phyloP scores from a whole-genome alignment of 37 sponge, comb jelly and placozoan genomes.

The Axinella damicornis region DNA sequence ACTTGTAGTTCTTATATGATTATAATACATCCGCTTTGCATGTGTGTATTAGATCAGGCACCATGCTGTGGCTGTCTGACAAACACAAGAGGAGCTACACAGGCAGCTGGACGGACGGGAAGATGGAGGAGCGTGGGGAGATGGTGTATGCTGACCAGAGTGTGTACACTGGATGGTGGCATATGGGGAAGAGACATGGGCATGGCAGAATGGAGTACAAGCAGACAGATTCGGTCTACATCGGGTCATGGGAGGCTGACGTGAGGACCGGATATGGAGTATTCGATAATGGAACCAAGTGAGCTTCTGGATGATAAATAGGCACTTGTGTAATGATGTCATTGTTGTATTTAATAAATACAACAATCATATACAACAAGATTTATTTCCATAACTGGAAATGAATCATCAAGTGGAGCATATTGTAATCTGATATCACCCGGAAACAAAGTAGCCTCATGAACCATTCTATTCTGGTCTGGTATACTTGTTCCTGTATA shows the following conservation, averaged over 20 bases:
- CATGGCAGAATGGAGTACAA: slow-evolving; percentile 65
- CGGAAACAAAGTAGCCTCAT: no score
- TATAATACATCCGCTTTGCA: neutral
- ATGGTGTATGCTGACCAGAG: slow-evolving; percentile 48
- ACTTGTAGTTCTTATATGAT: no score
- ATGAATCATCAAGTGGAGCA: no score
- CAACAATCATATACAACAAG: no score
- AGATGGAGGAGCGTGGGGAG: slow-evolving; percentile 67
- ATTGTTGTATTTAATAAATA: no score
- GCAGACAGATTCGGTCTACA: slow-evolving; percentile 15
- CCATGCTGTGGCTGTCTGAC: slow-evolving; percentile 49
- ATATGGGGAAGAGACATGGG: slow-evolving; percentile 56
- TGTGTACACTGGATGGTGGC: slow-evolving; percentile 58
- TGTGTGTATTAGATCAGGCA: slow-evolving; percentile 55
- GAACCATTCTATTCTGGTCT: no score
- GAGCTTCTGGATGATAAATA: no score
- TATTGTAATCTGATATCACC: no score
- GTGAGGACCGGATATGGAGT: slow-evolving; percentile 70
- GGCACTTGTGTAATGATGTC: no score
- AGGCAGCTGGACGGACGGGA: slow-evolving; percentile 59
- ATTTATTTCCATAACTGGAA: no score
- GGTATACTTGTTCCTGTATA: no score
- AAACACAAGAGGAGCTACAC: slow-evolving; percentile 32
- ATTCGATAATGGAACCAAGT: slow-evolving; percentile 45
- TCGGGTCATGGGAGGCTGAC: slow-evolving; percentile 66